phyloP scores from a whole-genome alignment of 1,140 invertebrate species.

The Adelges cooleyi region DNA sequence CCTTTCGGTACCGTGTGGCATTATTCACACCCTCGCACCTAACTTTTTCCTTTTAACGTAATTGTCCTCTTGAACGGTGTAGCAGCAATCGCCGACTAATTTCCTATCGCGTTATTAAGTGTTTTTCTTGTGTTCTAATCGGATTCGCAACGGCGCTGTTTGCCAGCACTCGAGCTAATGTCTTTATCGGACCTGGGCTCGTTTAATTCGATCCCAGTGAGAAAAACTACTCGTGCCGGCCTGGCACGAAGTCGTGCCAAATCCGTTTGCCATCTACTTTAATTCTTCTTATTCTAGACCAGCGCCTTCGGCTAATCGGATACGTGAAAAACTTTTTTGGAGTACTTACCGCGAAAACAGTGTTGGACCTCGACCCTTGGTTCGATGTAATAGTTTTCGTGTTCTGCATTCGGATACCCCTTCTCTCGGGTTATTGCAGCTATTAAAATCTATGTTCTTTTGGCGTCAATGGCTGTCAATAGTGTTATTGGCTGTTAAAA shows the following conservation, averaged over 20 bases:
- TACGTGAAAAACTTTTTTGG: constrained; percentile 11
- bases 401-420: no score
- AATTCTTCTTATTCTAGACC: not conserved
- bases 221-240: not conserved
- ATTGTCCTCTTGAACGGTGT: not conserved
- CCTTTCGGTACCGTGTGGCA: not conserved
- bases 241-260: not conserved
- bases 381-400: no score
- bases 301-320: constrained; percentile 16
- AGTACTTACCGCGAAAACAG: no score
- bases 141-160: not conserved
- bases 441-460: no score
- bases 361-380: no score
- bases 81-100: not conserved
- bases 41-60: constrained; percentile 23
- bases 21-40: not conserved
- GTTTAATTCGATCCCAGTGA: constrained; percentile 4
- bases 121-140: constrained; percentile 7
- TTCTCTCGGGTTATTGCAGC: no score
- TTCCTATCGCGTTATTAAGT: not conserved
- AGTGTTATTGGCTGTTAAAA: no score
- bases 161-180: not conserved
- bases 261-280: constrained; percentile 1
- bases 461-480: no score
- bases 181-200: not conserved